phyloP scores from a whole-genome alignment of 2,888 invertebrate species.

The Ommatoiulus sabulosus region DNA sequence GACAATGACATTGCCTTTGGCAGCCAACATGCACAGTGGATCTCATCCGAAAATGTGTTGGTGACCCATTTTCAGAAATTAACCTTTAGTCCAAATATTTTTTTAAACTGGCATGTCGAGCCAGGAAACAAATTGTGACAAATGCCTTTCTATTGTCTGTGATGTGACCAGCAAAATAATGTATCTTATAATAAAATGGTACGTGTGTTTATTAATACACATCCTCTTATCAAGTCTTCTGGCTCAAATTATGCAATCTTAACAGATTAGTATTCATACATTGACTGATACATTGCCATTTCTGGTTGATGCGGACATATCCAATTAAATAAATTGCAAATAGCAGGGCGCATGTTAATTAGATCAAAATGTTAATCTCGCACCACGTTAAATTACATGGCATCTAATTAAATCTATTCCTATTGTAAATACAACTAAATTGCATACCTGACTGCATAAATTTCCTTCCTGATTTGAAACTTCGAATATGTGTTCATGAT shows the following conservation, averaged over 20 bases:
- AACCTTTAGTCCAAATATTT: constrained; percentile 43
- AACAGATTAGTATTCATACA: background rate
- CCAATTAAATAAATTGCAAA: background rate
- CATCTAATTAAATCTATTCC: constrained; percentile 38
- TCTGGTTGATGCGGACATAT: background rate
- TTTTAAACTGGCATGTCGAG: background rate
- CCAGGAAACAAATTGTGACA: constrained; percentile 18
- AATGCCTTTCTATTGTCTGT: background rate
- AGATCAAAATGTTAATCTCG: background rate
- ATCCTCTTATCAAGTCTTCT: background rate
- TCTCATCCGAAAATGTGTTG: constrained; percentile 29
- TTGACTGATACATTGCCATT: background rate
- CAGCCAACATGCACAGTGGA: background rate
- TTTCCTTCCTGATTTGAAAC: no score
- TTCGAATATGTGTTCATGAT: no score
- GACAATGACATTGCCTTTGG: constrained; percentile 41
- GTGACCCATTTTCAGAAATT: constrained; percentile 34
- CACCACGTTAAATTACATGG: background rate
- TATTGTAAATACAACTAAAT: no score
- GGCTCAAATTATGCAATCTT: background rate
- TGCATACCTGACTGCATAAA: no score
- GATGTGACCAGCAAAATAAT: background rate
- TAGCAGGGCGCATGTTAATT: background rate
- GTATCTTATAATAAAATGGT: background rate
- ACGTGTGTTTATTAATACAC: background rate